Conservation (phyloP, 2,888 invertebrate genomes). For the Caenorhabditis uteleia region DNA sequence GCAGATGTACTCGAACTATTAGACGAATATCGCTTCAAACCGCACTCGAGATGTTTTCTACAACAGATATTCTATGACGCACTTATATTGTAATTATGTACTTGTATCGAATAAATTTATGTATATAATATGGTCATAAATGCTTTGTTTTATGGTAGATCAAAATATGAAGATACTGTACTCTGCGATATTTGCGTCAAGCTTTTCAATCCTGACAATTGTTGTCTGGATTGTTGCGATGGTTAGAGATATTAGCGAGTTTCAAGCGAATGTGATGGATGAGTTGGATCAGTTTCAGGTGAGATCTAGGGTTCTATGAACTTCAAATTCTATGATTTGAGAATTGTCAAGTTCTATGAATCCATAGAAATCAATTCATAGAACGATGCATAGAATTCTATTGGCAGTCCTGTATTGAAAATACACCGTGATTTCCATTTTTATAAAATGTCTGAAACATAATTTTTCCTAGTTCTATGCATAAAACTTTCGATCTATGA, state of each 20-base stretch:
- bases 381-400: too few relatives aligned
- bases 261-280: constrained; percentile 6
- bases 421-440: too few relatives aligned
- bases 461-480: too few relatives aligned
- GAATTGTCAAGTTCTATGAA: too few relatives aligned
- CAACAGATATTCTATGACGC: constrained; percentile 58
- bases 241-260: constrained; percentile 18
- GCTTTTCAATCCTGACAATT: background rate
- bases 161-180: background rate
- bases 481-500: too few relatives aligned
- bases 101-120: background rate
- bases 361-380: too few relatives aligned
- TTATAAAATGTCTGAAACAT: too few relatives aligned
- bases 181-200: background rate
- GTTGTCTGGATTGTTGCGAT: too few relatives aligned
- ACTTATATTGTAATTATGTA: constrained; percentile 31
- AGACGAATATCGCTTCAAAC: constrained; percentile 55
- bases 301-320: too few relatives aligned
- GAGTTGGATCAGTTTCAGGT: constrained; percentile 29
- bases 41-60: constrained; percentile 50
- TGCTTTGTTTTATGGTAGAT: background rate
- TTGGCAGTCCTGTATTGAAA: too few relatives aligned
- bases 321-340: too few relatives aligned
- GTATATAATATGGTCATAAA: background rate
- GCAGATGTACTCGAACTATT: constrained; percentile 58